Base-by-base conservation (phyloP, 2,797 vertebrate genomes). In the Ambastaia sidthimunki region DNA sequence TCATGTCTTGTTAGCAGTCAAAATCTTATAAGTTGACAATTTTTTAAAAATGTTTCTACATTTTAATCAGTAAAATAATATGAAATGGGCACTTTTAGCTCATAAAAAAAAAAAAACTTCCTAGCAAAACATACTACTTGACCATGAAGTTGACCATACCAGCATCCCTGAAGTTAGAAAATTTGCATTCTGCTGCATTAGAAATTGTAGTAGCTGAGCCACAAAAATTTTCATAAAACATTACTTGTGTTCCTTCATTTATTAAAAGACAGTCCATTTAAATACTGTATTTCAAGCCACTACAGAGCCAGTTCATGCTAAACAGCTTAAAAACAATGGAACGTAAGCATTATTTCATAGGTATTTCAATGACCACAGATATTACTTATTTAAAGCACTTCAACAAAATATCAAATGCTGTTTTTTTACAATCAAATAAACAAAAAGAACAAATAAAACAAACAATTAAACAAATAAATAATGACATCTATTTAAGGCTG, bases 401-500 rank as follows among this genome's bases (percentile, higher is more conserved):
- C 71, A 79, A 82, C 86, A 55, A 25, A 73, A 75, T 28, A 68
- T 78, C 71, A 86, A 85, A 85, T 89, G 63, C 76, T 82, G 78
- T 82, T 78, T 76, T 85, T 90, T 87, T 87, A 84, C 75, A 71
- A 85, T 25, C 50, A 87, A 84, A 1, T 62, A 4, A 62, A 62
- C 41, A 44, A 54, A 12, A 12, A 47, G 25, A 25, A 59, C 12
- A 59, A 23, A 62, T 47, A 52, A 76, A 80, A 63, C 19, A 11
- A 55, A 69, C 60, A 57, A 48, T 72, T 25, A 66, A 70, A 70
- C 18, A 73, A 76, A 80, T 16, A 67, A 74, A 80, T 83, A 89
- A 89, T 85, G 80, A 87, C 82, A 90, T 85, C 47, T 89, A 91
- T 90, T 94, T 94, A 94, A 94, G 93, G 94, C 94, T 94, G 90